phyloP scores from a whole-genome alignment of 2,797 vertebrate genomes.

The Falco concolor region DNA sequence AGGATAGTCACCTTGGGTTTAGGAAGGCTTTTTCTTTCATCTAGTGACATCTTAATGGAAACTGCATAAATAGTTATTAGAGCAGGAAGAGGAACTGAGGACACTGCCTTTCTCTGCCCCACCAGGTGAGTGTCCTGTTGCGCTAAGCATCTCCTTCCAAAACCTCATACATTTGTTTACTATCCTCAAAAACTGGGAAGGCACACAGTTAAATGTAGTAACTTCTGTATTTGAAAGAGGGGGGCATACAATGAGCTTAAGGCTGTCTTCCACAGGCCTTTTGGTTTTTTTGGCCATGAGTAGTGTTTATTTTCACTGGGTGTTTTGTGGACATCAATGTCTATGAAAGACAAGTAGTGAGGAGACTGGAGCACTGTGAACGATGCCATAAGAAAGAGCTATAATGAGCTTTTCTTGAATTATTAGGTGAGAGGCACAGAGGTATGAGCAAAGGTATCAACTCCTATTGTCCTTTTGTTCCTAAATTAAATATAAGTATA shows the following conservation, averaged over 20 bases:
- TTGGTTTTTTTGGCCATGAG: neutral
- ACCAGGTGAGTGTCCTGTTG: neutral
- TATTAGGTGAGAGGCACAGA: neutral
- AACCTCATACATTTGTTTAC: neutral
- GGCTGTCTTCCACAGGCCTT: neutral
- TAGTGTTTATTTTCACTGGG: neutral
- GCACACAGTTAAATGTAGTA: neutral
- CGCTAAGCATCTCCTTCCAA: neutral
- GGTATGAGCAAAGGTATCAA: neutral
- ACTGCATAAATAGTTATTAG: neutral
- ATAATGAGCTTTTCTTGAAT: neutral
- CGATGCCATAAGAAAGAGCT: neutral
- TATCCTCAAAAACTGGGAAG: too few relatives aligned
- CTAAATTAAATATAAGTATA: neutral
- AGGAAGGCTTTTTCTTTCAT: neutral
- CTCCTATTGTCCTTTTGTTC: neutral
- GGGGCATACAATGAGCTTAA: neutral
- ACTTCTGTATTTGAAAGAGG: neutral
- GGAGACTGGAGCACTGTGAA: neutral
- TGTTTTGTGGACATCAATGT: neutral
- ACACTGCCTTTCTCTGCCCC: neutral
- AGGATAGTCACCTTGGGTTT: neutral
- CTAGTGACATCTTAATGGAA: neutral
- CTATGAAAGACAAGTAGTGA: neutral
- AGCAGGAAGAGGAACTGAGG: neutral